Evolutionary conservation across 2,113 vertebrate genomes (phyloP).

Genomic region (Saguinus midas): DNA sequence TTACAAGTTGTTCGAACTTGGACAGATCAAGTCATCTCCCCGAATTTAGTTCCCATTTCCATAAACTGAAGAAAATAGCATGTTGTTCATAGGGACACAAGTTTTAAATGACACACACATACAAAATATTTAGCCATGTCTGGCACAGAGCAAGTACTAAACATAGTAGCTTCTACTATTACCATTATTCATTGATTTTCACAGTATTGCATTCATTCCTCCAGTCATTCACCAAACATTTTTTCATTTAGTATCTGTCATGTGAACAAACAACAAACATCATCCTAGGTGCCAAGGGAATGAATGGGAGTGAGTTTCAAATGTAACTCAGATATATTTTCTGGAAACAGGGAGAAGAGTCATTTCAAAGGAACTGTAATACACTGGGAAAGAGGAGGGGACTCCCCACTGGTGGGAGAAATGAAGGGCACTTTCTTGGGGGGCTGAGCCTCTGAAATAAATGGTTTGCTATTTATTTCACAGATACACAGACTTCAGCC

Average conservation of each 20-base stretch:
- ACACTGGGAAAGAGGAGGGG: neutral
- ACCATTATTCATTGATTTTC: neutral
- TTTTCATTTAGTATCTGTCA: neutral
- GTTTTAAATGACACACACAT: neutral
- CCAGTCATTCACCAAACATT: neutral
- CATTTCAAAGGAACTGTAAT: neutral
- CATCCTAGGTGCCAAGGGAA: neutral
- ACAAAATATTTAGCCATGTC: neutral
- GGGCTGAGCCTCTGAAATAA: neutral
- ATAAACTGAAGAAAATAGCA: neutral
- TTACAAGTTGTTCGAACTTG: neutral
- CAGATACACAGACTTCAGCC: neutral
- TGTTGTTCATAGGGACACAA: neutral
- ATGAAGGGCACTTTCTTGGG: neutral
- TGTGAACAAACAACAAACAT: neutral
- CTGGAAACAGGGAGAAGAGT: neutral
- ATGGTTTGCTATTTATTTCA: neutral
- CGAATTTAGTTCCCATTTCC: neutral
- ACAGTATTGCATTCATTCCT: neutral
- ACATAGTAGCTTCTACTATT: neutral
- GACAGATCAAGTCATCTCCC: neutral
- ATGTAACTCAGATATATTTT: neutral
- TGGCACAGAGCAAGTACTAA: neutral
- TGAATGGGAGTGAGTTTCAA: neutral
- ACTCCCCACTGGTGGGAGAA: neutral